Percentiles rank a stretch among this genome's conserved stretches.
These are phyloP conservation scores for Anguilla anguilla DNA, from an alignment of 2,797 vertebrate genomes.

Conservation along the genomic window DNA sequence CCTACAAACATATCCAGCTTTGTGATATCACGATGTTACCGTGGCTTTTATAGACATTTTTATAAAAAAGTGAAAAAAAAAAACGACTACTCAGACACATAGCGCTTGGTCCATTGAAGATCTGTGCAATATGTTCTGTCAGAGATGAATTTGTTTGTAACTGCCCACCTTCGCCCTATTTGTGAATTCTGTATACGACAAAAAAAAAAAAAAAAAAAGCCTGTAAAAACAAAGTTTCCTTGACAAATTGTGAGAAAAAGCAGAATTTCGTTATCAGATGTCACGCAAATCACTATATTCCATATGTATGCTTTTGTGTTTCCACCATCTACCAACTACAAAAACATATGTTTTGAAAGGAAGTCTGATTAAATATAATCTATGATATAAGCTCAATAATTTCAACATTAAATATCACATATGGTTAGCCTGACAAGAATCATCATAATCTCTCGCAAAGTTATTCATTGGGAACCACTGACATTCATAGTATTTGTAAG, in stretches of 20 bases:
- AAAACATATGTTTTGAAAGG: neutral
- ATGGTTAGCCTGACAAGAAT: neutral
- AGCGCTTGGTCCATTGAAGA: neutral
- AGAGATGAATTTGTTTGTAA: too few relatives aligned
- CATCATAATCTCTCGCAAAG: neutral
- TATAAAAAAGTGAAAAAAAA: neutral
- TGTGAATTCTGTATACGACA: too few relatives aligned
- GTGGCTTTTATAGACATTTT: neutral
- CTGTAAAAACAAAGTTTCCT: too few relatives aligned
- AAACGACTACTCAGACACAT: neutral
- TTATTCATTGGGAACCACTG: slow-evolving; percentile 1
- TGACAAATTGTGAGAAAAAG: too few relatives aligned
- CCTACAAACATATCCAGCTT: neutral
- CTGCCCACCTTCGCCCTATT: too few relatives aligned
- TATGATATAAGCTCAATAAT: neutral
- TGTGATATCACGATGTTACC: neutral
- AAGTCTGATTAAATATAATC: neutral
- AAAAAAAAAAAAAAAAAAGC: too few relatives aligned
- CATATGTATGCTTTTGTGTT: neutral
- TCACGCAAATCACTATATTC: too few relatives aligned
- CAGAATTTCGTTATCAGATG: too few relatives aligned
- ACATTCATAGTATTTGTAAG: neutral
- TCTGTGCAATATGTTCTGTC: too few relatives aligned
- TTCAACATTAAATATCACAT: neutral
- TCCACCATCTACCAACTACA: neutral